Percentiles rank a stretch among this genome's conserved stretches.
Conservation (phyloP, 2,888 invertebrate genomes). For the Bugula neritina region DNA sequence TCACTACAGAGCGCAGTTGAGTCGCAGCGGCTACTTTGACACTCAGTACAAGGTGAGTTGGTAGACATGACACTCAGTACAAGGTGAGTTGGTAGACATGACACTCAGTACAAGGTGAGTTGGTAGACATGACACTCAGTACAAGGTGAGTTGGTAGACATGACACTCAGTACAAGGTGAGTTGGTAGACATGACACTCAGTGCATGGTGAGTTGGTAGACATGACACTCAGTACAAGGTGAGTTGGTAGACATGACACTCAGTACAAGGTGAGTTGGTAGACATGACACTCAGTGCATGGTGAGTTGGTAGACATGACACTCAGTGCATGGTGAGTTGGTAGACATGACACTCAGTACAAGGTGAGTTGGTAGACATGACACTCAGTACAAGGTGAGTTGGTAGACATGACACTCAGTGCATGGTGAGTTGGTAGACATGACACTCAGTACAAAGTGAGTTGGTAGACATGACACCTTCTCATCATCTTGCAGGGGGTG, state of each 20-base stretch:
- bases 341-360: constrained; percentile 26
- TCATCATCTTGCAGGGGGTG: background rate
- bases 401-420: constrained; percentile 25
- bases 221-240: background rate
- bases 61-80: too few relatives aligned
- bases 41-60: constrained; percentile 24
- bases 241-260: background rate
- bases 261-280: constrained; percentile 25
- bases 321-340: constrained; percentile 22
- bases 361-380: constrained; percentile 25
- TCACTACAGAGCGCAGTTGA: constrained; percentile 10
- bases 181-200: background rate
- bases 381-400: constrained; percentile 24
- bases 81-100: background rate
- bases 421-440: constrained; percentile 18
- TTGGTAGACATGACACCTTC: background rate
- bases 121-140: background rate
- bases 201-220: background rate
- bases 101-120: background rate
- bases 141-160: background rate
- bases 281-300: constrained; percentile 24
- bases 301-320: constrained; percentile 22
- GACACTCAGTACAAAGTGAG: too few relatives aligned
- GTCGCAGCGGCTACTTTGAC: constrained; percentile 25
- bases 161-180: background rate